Evolutionary conservation across 2,888 invertebrate species (phyloP), one percentile per base, ranked within the genome.

Genomic region (Tetragonisca angustula): DNA sequence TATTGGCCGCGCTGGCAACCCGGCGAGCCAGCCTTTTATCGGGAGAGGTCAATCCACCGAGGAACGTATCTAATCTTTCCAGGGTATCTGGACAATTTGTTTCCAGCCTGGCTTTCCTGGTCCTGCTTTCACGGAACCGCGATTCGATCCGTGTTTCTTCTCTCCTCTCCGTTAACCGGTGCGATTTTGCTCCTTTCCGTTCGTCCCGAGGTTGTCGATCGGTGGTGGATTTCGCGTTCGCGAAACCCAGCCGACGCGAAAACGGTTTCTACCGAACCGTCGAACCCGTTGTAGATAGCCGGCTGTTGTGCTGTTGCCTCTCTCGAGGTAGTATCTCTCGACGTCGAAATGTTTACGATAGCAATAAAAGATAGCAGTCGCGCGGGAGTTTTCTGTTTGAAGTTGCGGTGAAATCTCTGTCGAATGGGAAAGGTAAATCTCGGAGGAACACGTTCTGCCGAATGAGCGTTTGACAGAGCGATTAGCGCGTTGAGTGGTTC

Each of bases 41-140:
- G 83, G 59, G 49, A 59, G 76, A 82, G 83, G 83, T 83, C 83
- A 70, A 83, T 83, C 67, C 82, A 68, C 54, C 72, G 76, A 50
- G 76, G 43, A 81, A 83, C 83, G 82, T 76, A 83, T 83, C 83
- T 83, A 83, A 83, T 83, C 83, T 81, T 76, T 76, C 76, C 83
- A 72, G 82, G 83, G 82, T 83, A 83, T 83, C 83, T 83, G 82
- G 83, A 83, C 83, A 76, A 83, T 83, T 83, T 83, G 82, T 82
- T 82, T 74, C 65, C 50, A 52, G 32, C 49, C 52, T 36, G 24
- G 71, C 52, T 82, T 83, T 83, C 82, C 83, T 81, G 83, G 76
- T 76, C 82, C 83, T 68, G 82, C 83, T 72, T 81, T 83, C 83
- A 76, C 83, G 81, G 67, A 83, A 67, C 68, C 76, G 54, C 36